Percentiles rank a stretch among this genome's conserved stretches.
Conservation (phyloP, 2,888 invertebrate genomes). For the Sussaba pulchella region DNA sequence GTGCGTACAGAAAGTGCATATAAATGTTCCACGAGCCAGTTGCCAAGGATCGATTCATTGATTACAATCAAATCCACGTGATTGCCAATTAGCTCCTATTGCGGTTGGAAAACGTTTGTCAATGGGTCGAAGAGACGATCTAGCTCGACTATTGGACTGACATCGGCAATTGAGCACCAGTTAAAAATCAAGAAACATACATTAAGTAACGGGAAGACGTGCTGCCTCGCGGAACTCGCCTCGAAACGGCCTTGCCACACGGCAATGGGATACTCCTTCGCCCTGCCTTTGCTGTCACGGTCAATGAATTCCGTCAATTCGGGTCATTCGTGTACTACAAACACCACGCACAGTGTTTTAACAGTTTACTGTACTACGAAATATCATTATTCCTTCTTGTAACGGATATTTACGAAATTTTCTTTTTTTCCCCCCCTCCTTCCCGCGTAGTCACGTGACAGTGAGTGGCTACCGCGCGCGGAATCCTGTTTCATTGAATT, state of each 20-base stretch:
- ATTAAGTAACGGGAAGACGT: slow-evolving; percentile 47
- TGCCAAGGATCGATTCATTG: slow-evolving; percentile 5
- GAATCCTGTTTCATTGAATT: too few species aligned
- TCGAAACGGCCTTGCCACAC: slow-evolving; percentile 45
- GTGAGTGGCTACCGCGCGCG: too few species aligned
- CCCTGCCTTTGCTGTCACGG: slow-evolving; percentile 46
- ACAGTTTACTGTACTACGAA: background rate
- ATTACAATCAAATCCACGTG: background rate
- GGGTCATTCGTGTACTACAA: slow-evolving; percentile 39
- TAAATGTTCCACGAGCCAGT: background rate
- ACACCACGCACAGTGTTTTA: background rate
- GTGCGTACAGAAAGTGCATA: too few species aligned
- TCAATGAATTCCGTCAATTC: slow-evolving; percentile 61
- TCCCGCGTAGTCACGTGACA: background rate
- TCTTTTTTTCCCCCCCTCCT: background rate
- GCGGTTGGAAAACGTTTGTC: background rate
- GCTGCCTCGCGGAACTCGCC: slow-evolving; percentile 22
- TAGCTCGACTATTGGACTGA: slow-evolving; percentile 20
- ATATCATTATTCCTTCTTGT: background rate
- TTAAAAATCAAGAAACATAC: slow-evolving; percentile 25
- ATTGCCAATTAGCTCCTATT: slow-evolving; percentile 13
- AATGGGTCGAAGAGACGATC: slow-evolving; percentile 19
- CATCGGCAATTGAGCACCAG: slow-evolving; percentile 10
- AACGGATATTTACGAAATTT: background rate
- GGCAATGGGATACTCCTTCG: slow-evolving; percentile 33